phyloP scores from a whole-genome alignment of 2,113 vertebrate genomes.

The Onychostoma macrolepis region DNA sequence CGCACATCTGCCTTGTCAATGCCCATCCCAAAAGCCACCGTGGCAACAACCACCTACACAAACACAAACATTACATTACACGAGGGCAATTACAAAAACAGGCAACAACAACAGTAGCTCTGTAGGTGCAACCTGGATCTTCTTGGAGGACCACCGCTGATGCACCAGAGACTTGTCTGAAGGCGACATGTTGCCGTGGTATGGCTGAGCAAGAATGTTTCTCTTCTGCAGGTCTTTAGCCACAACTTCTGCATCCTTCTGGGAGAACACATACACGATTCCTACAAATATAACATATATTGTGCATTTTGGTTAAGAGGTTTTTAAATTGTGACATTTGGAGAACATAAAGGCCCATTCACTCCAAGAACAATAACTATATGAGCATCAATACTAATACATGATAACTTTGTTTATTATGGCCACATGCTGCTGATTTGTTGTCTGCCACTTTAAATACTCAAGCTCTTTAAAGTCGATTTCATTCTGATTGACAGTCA shows the following conservation, averaged over 20 bases:
- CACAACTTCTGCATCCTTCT: slow-evolving; percentile 92
- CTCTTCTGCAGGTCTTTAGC: slow-evolving; percentile 83
- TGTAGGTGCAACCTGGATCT: slow-evolving; percentile 82
- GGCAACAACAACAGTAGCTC: not conserved
- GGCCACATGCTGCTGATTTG: not conserved
- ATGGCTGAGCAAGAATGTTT: slow-evolving; percentile 83
- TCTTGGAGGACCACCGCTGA: slow-evolving; percentile 85
- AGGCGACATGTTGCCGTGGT: slow-evolving; percentile 92
- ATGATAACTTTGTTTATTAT: not conserved
- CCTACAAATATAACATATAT: slow-evolving; percentile 71
- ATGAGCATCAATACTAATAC: too few species aligned
- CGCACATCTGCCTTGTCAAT: slow-evolving; percentile 95
- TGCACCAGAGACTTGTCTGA: slow-evolving; percentile 86
- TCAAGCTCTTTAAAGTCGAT: not conserved
- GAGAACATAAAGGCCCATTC: not conserved
- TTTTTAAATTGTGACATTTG: not conserved
- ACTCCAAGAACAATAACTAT: not conserved
- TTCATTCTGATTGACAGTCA: not conserved
- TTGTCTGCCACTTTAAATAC: not conserved
- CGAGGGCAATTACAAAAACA: not conserved
- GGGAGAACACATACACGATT: slow-evolving; percentile 96
- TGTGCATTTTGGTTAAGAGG: not conserved
- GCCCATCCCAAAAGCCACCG: slow-evolving; percentile 98
- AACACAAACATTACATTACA: not conserved
- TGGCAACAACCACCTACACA: slow-evolving; percentile 92